These are phyloP conservation scores for Synergus japonicus DNA, from an alignment of 2,888 invertebrate genomes.

Conservation along the genomic window DNA sequence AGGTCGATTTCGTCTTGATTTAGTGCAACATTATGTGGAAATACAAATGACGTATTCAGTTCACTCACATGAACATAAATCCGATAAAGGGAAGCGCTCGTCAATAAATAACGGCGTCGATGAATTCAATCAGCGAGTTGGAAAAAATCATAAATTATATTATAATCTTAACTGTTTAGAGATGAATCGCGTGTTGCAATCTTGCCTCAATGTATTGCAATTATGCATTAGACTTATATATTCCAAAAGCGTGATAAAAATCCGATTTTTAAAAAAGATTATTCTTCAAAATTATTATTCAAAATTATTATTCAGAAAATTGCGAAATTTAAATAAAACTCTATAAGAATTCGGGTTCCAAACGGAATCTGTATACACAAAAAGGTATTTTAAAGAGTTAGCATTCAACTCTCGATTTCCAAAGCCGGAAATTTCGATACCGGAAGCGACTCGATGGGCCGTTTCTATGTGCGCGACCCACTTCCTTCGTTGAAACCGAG, in stretches of 20 bases:
- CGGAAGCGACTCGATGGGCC: slow-evolving; percentile 66
- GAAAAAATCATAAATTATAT: background rate
- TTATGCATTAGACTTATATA: background rate
- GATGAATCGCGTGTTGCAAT: too few relatives aligned
- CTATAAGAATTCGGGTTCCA: background rate
- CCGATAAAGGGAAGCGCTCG: slow-evolving; percentile 41
- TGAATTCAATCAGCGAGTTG: slow-evolving; percentile 20
- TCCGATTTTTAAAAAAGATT: too few relatives aligned
- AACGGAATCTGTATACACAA: background rate
- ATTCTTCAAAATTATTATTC: too few relatives aligned
- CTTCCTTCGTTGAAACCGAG: slow-evolving; percentile 72
- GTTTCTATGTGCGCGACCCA: slow-evolving; percentile 67
- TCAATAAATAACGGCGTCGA: slow-evolving; percentile 28
- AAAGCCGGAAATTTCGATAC: slow-evolving; percentile 74
- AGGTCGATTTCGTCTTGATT: slow-evolving; percentile 39
- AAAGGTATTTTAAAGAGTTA: background rate
- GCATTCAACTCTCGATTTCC: slow-evolving; percentile 60
- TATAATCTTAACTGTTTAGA: background rate
- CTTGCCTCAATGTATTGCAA: background rate
- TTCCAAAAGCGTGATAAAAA: too few relatives aligned
- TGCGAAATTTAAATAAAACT: too few relatives aligned
- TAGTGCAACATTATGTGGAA: slow-evolving; percentile 37
- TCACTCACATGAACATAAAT: slow-evolving; percentile 41
- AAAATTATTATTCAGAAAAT: too few relatives aligned
- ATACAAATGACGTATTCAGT: slow-evolving; percentile 42